These are phyloP conservation scores for Cantharis rufa DNA, from an alignment of 2,888 invertebrate species.

Conservation along the genomic window DNA sequence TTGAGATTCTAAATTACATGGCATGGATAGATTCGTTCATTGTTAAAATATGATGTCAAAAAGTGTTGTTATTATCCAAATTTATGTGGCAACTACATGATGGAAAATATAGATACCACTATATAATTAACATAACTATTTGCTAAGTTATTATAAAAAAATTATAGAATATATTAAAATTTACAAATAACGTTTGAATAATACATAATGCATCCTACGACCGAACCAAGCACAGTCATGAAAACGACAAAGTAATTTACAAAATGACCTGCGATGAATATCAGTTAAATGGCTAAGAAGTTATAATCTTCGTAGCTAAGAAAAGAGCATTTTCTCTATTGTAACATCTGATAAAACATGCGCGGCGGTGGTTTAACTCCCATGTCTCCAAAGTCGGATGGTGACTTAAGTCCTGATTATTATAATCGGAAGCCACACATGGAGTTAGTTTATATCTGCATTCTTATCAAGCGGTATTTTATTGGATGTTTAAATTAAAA, in stretches of 20 bases:
- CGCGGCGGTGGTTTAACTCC: slow-evolving; percentile 30
- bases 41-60: not conserved
- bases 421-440: slow-evolving; percentile 53
- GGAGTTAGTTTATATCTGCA: slow-evolving; percentile 45
- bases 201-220: not conserved
- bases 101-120: not conserved
- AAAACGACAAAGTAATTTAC: not conserved
- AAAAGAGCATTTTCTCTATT: slow-evolving; percentile 30
- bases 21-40: not conserved
- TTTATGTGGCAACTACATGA: not conserved
- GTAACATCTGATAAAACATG: slow-evolving; percentile 35
- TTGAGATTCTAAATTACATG: not conserved
- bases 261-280: slow-evolving; percentile 18
- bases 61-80: not conserved
- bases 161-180: not conserved
- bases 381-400: slow-evolving; percentile 29
- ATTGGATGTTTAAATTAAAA: not conserved
- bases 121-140: not conserved
- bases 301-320: slow-evolving; percentile 29
- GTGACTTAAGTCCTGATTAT: slow-evolving; percentile 49
- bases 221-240: not conserved
- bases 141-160: not conserved
- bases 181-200: not conserved
- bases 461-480: slow-evolving; percentile 41
- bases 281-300: slow-evolving; percentile 30